Evolutionary conservation across 2,113 vertebrate species (phyloP).

Genomic region (Takifugu bimaculatus): DNA sequence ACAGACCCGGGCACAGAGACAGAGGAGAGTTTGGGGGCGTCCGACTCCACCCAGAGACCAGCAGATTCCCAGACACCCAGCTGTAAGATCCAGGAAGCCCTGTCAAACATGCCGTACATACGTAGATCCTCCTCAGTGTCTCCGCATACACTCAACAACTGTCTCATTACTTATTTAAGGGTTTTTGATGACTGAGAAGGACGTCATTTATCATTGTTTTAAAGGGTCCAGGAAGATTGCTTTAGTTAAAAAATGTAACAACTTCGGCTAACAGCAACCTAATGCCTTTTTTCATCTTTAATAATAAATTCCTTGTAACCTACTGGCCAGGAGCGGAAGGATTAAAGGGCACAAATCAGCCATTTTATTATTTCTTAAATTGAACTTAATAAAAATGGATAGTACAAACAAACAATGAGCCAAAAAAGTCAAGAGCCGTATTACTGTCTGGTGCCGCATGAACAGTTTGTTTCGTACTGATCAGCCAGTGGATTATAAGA

Average conservation of each 20-base stretch:
- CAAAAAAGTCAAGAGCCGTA: too few species aligned
- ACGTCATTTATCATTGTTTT: constrained; percentile 47
- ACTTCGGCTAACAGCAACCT: background rate
- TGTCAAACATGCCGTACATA: constrained; percentile 10
- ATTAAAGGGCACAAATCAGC: too few species aligned
- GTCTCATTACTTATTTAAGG: constrained; percentile 45
- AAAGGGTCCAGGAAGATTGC: background rate
- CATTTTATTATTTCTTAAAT: too few species aligned
- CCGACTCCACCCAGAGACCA: constrained; percentile 87
- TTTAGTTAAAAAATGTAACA: background rate
- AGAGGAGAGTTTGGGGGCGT: constrained; percentile 90
- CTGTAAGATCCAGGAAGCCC: constrained; percentile 77
- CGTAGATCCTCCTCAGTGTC: constrained; percentile 27
- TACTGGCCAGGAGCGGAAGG: too few species aligned
- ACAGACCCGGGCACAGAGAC: constrained; percentile 93
- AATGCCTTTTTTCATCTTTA: background rate
- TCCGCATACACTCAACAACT: constrained; percentile 26
- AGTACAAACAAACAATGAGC: too few species aligned
- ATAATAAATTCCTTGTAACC: too few species aligned
- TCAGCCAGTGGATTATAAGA: too few species aligned
- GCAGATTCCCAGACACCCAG: constrained; percentile 86
- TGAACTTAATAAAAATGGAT: too few species aligned
- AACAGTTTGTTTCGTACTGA: too few species aligned
- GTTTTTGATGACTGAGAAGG: constrained; percentile 25
- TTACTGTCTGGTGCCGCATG: too few species aligned